A percentile compares a stretch with the other conserved stretches of the same genome.
phyloP scores from a whole-genome alignment of 92 coral and sea anemone species.

The Chrysogorgia sp. region DNA sequence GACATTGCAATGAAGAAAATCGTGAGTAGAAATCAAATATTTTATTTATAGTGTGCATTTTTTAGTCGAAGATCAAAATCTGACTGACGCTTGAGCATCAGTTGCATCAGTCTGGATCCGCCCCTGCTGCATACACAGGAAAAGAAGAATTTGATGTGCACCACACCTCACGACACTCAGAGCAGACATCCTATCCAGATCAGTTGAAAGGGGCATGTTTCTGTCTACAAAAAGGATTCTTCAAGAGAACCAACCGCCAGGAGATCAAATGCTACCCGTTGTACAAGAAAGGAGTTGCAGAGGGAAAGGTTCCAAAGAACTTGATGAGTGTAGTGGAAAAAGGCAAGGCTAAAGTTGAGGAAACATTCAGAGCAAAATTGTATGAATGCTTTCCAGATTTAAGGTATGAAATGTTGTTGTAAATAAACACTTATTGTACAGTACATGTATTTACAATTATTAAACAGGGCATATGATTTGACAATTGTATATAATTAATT shows the following conservation, averaged over 20 bases:
- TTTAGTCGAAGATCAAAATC: too few relatives aligned
- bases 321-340: background rate
- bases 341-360: slow-evolving; percentile 1
- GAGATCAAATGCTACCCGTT: slow-evolving; percentile 18
- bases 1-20: too few relatives aligned
- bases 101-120: too few relatives aligned
- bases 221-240: slow-evolving; percentile 12
- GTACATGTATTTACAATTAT: too few relatives aligned
- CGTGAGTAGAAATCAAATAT: too few relatives aligned
- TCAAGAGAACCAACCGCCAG: background rate
- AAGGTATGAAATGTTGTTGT: slow-evolving; percentile 3
- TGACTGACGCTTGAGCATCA: too few relatives aligned
- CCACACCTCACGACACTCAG: slow-evolving; percentile 11
- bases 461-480: too few relatives aligned
- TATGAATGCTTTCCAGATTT: slow-evolving; percentile 22
- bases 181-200: background rate
- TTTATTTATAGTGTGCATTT: too few relatives aligned
- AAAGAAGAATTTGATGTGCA: background rate
- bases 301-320: slow-evolving; percentile 18
- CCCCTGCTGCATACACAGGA: background rate
- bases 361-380: background rate
- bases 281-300: background rate
- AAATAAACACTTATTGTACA: background rate
- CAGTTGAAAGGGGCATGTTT: slow-evolving; percentile 8
- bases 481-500: too few relatives aligned